Evolutionary conservation across 2,797 vertebrate species (phyloP).

Genomic region (Calcarius lapponicus): DNA sequence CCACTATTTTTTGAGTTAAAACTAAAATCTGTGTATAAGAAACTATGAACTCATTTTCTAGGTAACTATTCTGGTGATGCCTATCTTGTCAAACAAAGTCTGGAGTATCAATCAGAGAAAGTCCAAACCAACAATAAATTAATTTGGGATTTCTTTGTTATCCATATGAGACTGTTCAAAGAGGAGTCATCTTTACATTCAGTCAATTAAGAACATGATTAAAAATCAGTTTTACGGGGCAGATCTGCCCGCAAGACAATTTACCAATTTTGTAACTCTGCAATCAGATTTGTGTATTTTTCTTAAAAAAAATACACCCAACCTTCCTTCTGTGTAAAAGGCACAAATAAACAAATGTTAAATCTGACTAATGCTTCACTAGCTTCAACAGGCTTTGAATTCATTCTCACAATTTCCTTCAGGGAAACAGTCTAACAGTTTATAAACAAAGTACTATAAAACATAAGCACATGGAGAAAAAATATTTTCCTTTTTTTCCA

Average conservation of each 20-base stretch:
- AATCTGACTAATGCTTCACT: conserved; percentile 19
- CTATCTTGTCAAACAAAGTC: not conserved
- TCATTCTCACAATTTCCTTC: conserved; percentile 19
- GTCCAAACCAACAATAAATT: not conserved
- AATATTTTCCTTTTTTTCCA: not conserved
- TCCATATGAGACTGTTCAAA: not conserved
- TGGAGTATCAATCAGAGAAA: not conserved
- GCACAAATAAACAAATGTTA: conserved; percentile 45
- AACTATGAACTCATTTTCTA: not conserved
- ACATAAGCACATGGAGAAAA: conserved; percentile 19
- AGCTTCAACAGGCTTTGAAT: conserved; percentile 26
- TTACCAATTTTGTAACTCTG: not conserved
- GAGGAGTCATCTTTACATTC: not conserved
- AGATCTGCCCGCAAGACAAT: not conserved
- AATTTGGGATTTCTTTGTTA: not conserved
- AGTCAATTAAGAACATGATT: conserved; percentile 19
- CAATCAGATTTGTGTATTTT: not conserved
- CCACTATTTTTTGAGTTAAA: conserved; percentile 33
- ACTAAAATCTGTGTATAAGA: not conserved
- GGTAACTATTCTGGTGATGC: not conserved
- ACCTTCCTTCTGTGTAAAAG: not conserved
- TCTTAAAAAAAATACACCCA: not conserved
- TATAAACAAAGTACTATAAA: conserved; percentile 34
- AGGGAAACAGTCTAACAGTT: not conserved
- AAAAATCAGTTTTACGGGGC: conserved; percentile 2